Evolutionary conservation across 2,888 invertebrate species (phyloP).

Genomic region (Erebia aethiops): DNA sequence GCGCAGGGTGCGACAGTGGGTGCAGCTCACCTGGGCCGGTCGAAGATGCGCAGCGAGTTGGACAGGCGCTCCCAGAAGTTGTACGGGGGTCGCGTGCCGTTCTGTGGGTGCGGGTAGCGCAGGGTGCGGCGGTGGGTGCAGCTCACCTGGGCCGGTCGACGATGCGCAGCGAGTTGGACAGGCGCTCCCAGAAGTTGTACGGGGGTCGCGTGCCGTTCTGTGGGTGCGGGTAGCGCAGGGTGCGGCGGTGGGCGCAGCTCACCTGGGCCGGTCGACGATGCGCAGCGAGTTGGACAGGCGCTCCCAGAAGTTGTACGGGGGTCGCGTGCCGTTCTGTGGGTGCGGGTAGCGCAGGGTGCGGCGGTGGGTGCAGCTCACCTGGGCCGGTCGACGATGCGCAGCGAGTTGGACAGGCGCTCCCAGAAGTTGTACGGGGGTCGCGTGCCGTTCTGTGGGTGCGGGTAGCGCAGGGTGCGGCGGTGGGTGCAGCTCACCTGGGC

Average conservation of each 20-base stretch:
- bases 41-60: too few species aligned
- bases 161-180: too few species aligned
- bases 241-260: constrained; percentile 68
- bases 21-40: too few species aligned
- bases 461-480: constrained; percentile 77
- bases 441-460: constrained; percentile 69
- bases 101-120: too few species aligned
- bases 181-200: too few species aligned
- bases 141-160: too few species aligned
- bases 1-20: too few species aligned
- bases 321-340: constrained; percentile 64
- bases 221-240: constrained; percentile 79
- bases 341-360: constrained; percentile 81
- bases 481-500: constrained; percentile 60
- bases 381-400: constrained; percentile 49
- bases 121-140: too few species aligned
- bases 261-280: constrained; percentile 41
- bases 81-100: too few species aligned
- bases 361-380: constrained; percentile 46
- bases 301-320: constrained; percentile 87
- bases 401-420: constrained; percentile 85
- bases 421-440: constrained; percentile 87
- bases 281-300: constrained; percentile 83
- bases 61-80: too few species aligned
- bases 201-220: constrained; percentile 42